A percentile compares a stretch with the other conserved stretches of the same genome.
Evolutionary conservation across 2,888 invertebrate species (phyloP).

Genomic region (Orchestes rusci): DNA sequence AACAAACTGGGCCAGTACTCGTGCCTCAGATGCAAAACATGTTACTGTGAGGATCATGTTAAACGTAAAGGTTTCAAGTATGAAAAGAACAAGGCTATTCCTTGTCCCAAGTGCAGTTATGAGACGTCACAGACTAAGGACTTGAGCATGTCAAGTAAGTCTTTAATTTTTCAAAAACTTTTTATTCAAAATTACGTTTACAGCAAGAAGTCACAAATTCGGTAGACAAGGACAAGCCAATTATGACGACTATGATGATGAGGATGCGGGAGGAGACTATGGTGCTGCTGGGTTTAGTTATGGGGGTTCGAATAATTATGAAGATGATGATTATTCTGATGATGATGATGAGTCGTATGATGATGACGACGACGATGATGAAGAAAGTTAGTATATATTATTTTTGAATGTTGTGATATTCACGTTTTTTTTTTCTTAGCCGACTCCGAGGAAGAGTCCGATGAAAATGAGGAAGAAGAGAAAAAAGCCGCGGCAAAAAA

Average conservation of each 20-base stretch:
- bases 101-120: conserved; percentile 91
- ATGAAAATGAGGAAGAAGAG: conserved; percentile 28
- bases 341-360: conserved; percentile 35
- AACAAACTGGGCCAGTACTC: conserved; percentile 93
- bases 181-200: conserved; percentile 23
- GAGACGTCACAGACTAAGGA: conserved; percentile 91
- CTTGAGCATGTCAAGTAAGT: conserved; percentile 89
- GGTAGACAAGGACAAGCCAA: conserved; percentile 70
- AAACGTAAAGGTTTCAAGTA: conserved; percentile 85
- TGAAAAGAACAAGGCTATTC: conserved; percentile 73
- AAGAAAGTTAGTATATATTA: conserved; percentile 27
- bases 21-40: conserved; percentile 90
- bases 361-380: conserved; percentile 7
- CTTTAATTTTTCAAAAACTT: conserved; percentile 5
- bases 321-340: conserved; percentile 44
- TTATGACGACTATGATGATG: conserved; percentile 48
- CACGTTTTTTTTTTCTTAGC: too few relatives aligned
- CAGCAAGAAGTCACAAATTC: conserved; percentile 81
- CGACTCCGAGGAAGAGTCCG: too few relatives aligned
- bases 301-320: conserved; percentile 35
- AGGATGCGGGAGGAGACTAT: conserved; percentile 46
- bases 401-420: too few relatives aligned
- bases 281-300: conserved; percentile 30
- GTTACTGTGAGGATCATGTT: conserved; percentile 96
- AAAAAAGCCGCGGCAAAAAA: too few relatives aligned